phyloP scores from a whole-genome alignment of 2,888 invertebrate genomes.

The Ectemnius continuus region DNA sequence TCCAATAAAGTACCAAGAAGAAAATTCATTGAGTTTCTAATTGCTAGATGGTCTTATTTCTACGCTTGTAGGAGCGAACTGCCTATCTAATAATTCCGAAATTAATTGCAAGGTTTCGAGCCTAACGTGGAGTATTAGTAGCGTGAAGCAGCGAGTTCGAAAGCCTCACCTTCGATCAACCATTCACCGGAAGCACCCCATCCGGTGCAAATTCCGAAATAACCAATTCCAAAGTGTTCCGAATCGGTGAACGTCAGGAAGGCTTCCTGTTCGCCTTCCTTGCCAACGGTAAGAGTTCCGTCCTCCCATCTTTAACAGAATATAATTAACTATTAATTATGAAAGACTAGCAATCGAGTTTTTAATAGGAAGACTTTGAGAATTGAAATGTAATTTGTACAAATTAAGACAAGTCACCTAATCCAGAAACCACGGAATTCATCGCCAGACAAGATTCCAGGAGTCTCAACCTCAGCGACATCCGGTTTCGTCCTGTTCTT shows the following conservation, averaged over 20 bases:
- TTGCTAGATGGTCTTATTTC: constrained; percentile 1
- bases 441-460: constrained; percentile 84
- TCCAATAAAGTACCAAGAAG: constrained; percentile 48
- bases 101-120: background rate
- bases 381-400: background rate
- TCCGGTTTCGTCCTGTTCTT: constrained; percentile 88
- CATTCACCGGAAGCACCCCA: constrained; percentile 92
- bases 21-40: constrained; percentile 39
- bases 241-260: constrained; percentile 87
- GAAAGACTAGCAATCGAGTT: no score
- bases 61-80: background rate
- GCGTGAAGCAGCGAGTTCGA: background rate
- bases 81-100: background rate
- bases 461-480: constrained; percentile 85
- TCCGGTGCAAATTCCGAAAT: constrained; percentile 90
- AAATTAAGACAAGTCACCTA: constrained; percentile 77
- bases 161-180: constrained; percentile 86
- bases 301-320: constrained; percentile 64
- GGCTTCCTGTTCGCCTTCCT: constrained; percentile 85
- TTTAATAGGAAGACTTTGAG: background rate
- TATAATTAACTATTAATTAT: background rate
- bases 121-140: no score
- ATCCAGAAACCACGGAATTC: constrained; percentile 93
- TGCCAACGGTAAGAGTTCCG: constrained; percentile 83
- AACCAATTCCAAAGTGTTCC: constrained; percentile 84